phyloP scores from a whole-genome alignment of 2,113 vertebrate genomes.

The Dryoscopus gambensis region DNA sequence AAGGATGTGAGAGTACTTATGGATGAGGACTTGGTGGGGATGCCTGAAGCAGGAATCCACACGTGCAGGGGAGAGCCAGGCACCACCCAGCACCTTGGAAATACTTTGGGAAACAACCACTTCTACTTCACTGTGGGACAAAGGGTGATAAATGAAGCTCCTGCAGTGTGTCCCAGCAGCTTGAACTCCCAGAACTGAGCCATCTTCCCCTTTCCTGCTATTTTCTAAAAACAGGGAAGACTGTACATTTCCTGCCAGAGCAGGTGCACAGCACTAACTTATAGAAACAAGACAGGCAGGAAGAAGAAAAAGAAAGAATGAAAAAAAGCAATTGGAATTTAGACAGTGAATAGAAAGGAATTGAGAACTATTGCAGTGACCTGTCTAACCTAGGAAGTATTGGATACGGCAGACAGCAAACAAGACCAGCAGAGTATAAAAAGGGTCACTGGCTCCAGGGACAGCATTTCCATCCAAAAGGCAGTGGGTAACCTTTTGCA shows the following conservation, averaged over 20 bases:
- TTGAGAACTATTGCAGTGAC: not conserved
- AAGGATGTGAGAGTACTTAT: not conserved
- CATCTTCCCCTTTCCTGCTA: not conserved
- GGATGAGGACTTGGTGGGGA: not conserved
- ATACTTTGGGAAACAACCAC: not conserved
- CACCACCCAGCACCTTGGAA: not conserved
- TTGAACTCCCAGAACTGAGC: not conserved
- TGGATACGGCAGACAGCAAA: conserved; percentile 24
- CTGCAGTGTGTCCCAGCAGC: not conserved
- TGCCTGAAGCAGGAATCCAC: not conserved
- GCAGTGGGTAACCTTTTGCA: not conserved
- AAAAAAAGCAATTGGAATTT: not conserved
- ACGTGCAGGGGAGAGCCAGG: not conserved
- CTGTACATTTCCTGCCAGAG: not conserved
- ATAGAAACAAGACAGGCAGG: not conserved
- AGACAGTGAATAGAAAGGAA: not conserved
- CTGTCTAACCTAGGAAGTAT: not conserved
- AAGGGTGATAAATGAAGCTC: not conserved
- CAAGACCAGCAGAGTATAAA: not conserved
- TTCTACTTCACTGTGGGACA: not conserved
- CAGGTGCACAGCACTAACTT: not conserved
- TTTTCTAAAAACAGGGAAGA: not conserved
- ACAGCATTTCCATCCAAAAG: not conserved
- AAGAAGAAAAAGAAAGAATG: not conserved
- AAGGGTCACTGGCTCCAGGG: not conserved